Base-by-base conservation (phyloP, 1,140 invertebrate genomes). In the Mercenaria mercenaria region DNA sequence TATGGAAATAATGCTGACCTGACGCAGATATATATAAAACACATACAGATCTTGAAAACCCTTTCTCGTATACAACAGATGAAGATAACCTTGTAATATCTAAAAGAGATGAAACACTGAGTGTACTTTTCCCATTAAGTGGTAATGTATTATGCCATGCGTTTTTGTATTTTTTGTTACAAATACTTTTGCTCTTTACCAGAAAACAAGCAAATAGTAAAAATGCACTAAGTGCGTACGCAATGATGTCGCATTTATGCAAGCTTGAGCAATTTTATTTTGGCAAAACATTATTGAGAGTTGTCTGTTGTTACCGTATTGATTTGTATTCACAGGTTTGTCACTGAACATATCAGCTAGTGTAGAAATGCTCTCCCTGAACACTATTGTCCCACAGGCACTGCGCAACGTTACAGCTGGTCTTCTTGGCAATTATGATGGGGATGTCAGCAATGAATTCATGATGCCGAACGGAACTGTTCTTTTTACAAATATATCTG, bases 381-480 rank as follows among this genome's bases (percentile, higher is more conserved):
- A 34, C 47, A 52, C 47, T 15, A 52, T 52, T 15, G 47, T 80
- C n/a, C 76, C 76, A 29, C 11, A 10, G 4, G n/a, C 76, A 26
- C 50, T 52, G 18, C 11, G 23, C 8, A 52, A 80, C 34, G 47
- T 26, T 20, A 80, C 76, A 80, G 32, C 47, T 32, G 82, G 82
- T 1, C 64, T 85, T 0, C 37, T 72, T 15, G 82, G 82, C 47
- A 85, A 85, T 34, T 13, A 67, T 29, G 47, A 85, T 29, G 47
- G 47, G 15, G 13, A 72, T 32, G 15, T 41, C 0, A 18, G 18
- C 50, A 56, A 85, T 74, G 82, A 85, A 13, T 85, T 85, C n/a
- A 72, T 85, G 18, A 20, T 29, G 37, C 39, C 64, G n/a, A 67
- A 85, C 29, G 67, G 82, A 8, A 67, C 37, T n/a, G 50, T 72